A percentile compares a stretch with the other conserved stretches of the same genome.
These are phyloP conservation scores for Peromyscus melanophrys DNA, from an alignment of 2,797 vertebrate genomes.

Conservation along the genomic window DNA sequence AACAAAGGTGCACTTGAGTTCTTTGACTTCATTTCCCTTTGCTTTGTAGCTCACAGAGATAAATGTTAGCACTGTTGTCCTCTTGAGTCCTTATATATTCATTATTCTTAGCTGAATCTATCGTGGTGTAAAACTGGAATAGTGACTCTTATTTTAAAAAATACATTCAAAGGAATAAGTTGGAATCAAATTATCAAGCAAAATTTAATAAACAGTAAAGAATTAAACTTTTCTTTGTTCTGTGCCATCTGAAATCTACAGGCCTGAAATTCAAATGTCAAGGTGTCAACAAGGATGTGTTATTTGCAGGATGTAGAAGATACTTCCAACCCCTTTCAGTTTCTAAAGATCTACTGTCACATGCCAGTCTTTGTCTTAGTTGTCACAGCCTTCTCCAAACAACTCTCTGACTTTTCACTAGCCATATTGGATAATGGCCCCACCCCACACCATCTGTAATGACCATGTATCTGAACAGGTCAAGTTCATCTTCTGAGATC, in stretches of 20 bases:
- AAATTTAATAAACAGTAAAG: neutral
- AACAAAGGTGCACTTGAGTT: accelerated
- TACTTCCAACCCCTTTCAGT: neutral
- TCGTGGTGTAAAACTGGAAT: neutral
- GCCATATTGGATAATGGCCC: neutral
- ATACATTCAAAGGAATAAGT: neutral
- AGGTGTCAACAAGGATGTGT: accelerated
- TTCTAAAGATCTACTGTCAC: neutral
- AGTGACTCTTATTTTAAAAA: neutral
- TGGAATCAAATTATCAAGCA: neutral
- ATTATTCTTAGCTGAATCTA: neutral
- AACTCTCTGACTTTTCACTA: neutral
- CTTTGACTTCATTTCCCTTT: neutral
- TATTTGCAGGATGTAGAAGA: neutral
- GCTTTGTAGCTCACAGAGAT: neutral
- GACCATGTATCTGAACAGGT: neutral
- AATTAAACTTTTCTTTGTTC: neutral
- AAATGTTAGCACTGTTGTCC: neutral
- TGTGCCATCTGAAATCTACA: neutral
- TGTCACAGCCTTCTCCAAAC: neutral
- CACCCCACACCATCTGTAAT: too few species aligned
- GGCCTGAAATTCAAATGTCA: neutral
- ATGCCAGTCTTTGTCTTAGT: neutral
- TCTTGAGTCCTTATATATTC: neutral
- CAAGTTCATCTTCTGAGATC: neutral